These are phyloP conservation scores for Drosophila paulistorum DNA, from an alignment of 1,140 invertebrate genomes.

Conservation along the genomic window DNA sequence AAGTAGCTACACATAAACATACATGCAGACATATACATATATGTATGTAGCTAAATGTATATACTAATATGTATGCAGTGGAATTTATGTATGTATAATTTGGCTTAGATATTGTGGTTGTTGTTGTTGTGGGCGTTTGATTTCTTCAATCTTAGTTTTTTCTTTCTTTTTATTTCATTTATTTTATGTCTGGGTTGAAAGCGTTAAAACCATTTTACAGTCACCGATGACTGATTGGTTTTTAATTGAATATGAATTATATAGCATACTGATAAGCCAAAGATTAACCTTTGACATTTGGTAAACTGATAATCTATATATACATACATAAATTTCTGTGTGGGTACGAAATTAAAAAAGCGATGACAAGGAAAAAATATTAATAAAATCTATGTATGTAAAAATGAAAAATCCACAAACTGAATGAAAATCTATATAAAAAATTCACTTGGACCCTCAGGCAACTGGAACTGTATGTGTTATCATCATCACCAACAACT, in stretches of 20 bases:
- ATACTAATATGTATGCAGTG: conserved; percentile 39
- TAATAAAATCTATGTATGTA: too few relatives aligned
- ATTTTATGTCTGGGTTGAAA: conserved; percentile 1
- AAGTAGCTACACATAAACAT: conserved; percentile 29
- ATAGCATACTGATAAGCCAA: conserved; percentile 5
- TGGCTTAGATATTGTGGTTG: conserved; percentile 31
- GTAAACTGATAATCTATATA: conserved; percentile 15
- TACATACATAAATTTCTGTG: not conserved
- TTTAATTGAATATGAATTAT: conserved; percentile 13
- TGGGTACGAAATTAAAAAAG: not conserved
- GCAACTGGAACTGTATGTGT: not conserved
- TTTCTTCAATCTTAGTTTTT: conserved; percentile 23
- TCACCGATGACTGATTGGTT: conserved; percentile 17
- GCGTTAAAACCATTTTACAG: conserved; percentile 16
- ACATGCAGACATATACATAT: conserved; percentile 7
- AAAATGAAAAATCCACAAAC: not conserved
- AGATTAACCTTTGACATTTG: conserved; percentile 6
- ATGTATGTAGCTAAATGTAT: conserved; percentile 33
- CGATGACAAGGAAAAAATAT: not conserved
- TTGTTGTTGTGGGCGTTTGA: conserved; percentile 30
- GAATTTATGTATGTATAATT: conserved; percentile 33
- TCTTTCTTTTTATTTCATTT: not conserved
- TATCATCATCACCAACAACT: not conserved
- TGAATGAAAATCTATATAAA: conserved; percentile 14
- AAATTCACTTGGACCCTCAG: not conserved